Evolutionary conservation across 2,113 vertebrate genomes (phyloP), one percentile per base, ranked within the genome.

Genomic region (Chionomys nivalis): DNA sequence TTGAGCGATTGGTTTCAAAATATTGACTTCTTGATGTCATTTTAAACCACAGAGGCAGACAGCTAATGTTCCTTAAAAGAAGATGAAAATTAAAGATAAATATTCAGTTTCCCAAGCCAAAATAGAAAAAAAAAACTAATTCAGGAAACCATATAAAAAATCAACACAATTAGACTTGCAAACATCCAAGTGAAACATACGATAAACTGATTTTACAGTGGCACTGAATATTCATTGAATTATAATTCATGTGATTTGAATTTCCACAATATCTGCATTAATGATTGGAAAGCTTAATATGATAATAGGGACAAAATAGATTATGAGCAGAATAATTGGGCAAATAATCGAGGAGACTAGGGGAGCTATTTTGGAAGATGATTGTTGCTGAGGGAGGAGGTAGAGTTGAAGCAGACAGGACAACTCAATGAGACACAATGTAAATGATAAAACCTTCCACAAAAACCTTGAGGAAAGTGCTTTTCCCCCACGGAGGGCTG

Each of bases 401-500:
- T 6, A 96, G 85, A 97, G 93, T 95, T 95, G 97, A 94, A 98
- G 77, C 44, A 98, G 96, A 55, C 82, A 10, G 89, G 96, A 97
- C 92, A 96, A 97, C 90, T 97, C 94, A 97, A 72, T 90, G 93
- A 97, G 96, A 95, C 42, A 94, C 63, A 97, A 98, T 96, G 97
- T 96, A 98, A 98, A 98, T 98, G 97, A 97, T 97, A 94, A 96
- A 96, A 95, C 95, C 94, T 94, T 94, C 86, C 89, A 98, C 97
- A 98, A 98, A 98, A 98, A 95, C 90, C 97, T 98, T 96, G 96
- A 98, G 97, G 91, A 95, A 98, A 98, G 90, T 21, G 87, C 96
- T 97, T 55, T 98, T 98, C 94, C 96, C 92, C 96, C 81, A 0
- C 1, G 81, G 9, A 96, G 97, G 96, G 93, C 97, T 98, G 98